phyloP scores from a whole-genome alignment of 1,140 invertebrate genomes.

The Ceratoteleas bidentatus region DNA sequence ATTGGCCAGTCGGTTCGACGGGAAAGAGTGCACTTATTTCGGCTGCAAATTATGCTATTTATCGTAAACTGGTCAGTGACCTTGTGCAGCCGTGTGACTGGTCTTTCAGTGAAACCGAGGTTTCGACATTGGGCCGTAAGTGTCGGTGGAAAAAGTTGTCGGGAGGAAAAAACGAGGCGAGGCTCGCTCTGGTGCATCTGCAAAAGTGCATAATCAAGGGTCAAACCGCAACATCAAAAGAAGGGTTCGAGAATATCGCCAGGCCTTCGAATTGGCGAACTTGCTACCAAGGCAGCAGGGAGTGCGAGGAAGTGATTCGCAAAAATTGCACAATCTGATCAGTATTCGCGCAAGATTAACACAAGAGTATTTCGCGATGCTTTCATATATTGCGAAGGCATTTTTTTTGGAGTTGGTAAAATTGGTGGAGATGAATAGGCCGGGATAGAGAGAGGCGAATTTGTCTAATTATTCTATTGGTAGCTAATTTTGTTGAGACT shows the following conservation, averaged over 20 bases:
- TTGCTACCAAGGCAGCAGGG: slow-evolving; percentile 68
- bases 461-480: no score
- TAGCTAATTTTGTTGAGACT: no score
- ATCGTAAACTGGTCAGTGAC: slow-evolving; percentile 6
- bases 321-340: slow-evolving; percentile 67
- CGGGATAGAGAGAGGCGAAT: no score
- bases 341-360: slow-evolving; percentile 43
- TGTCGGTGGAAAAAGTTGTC: not conserved
- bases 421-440: no score
- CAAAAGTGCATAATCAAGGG: slow-evolving; percentile 60
- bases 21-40: no score
- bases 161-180: slow-evolving; percentile 6
- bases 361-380: not conserved
- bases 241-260: slow-evolving; percentile 73
- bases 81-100: slow-evolving; percentile 5
- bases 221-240: slow-evolving; percentile 60
- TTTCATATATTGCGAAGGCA: no score
- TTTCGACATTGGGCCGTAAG: no score
- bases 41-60: not conserved
- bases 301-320: slow-evolving; percentile 71
- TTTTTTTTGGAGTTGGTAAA: no score
- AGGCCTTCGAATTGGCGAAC: slow-evolving; percentile 80
- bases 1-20: no score
- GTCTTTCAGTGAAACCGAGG: no score
- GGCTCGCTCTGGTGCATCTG: slow-evolving; percentile 22